These are phyloP conservation scores for Chitala chitala DNA, from an alignment of 2,113 vertebrate genomes.

Conservation along the genomic window DNA sequence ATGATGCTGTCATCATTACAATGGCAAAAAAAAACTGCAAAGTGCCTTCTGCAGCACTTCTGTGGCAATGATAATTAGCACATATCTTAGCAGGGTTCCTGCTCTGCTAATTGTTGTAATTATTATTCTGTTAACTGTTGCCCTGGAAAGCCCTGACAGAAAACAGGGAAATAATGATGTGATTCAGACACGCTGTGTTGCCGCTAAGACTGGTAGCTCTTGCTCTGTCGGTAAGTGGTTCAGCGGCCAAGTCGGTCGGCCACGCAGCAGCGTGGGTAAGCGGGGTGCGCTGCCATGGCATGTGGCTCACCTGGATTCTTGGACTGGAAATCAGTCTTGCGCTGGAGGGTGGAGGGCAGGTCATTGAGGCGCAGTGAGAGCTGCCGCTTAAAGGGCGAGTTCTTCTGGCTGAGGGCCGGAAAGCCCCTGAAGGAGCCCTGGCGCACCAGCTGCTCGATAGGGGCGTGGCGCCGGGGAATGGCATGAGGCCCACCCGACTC, in stretches of 20 bases:
- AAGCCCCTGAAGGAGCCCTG: constrained; percentile 89
- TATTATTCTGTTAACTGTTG: neutral
- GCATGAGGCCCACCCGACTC: constrained; percentile 72
- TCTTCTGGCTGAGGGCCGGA: constrained; percentile 83
- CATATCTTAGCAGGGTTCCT: neutral
- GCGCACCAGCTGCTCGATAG: constrained; percentile 84
- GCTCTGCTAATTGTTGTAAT: constrained; percentile 2
- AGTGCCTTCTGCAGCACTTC: no score
- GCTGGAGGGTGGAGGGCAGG: constrained; percentile 83
- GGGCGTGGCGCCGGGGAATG: constrained; percentile 84
- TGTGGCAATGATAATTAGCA: neutral
- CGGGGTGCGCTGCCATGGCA: constrained; percentile 34
- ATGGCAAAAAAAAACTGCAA: no score
- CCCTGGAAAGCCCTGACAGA: neutral
- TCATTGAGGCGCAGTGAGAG: constrained; percentile 85
- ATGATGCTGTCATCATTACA: neutral
- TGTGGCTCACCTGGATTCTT: constrained; percentile 72
- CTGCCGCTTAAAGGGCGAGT: constrained; percentile 87
- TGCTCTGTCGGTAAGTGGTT: neutral
- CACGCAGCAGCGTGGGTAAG: neutral
- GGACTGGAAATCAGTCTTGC: constrained; percentile 74
- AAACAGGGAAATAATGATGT: constrained; percentile 8
- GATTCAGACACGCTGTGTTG: neutral
- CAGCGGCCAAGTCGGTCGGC: neutral
- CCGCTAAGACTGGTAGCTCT: neutral